Conservation (phyloP, 2,113 vertebrate genomes). For the Willisornis vidua region DNA sequence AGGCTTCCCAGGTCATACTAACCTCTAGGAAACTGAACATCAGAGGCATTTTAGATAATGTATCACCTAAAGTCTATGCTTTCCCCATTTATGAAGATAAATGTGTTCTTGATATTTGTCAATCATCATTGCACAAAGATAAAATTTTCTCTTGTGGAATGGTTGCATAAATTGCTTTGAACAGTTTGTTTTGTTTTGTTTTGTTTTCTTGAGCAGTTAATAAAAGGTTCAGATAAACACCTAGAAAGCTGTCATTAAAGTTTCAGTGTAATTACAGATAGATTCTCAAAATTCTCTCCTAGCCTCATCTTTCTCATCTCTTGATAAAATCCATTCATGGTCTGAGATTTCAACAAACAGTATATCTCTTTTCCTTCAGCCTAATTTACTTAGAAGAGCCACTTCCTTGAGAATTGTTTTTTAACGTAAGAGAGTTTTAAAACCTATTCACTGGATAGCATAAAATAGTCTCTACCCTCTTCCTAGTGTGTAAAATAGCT, state of each 20-base stretch:
- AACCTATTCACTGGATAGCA: not conserved
- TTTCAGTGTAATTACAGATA: not conserved
- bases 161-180: not conserved
- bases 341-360: not conserved
- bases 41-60: not conserved
- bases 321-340: not conserved
- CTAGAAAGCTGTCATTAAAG: not conserved
- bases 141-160: not conserved
- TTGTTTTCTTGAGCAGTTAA: not conserved
- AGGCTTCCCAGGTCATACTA: not conserved
- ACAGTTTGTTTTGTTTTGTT: not conserved
- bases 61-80: not conserved
- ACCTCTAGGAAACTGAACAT: not conserved
- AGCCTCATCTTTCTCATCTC: not conserved
- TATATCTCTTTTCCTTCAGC: not conserved
- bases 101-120: not conserved
- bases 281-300: not conserved
- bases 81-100: not conserved
- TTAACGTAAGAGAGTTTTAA: not conserved
- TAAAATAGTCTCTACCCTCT: not conserved
- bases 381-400: not conserved
- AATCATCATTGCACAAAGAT: not conserved
- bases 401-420: not conserved
- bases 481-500: not conserved
- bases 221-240: not conserved